Conservation (phyloP, 2,797 vertebrate genomes). For the Carcharodon carcharias region DNA sequence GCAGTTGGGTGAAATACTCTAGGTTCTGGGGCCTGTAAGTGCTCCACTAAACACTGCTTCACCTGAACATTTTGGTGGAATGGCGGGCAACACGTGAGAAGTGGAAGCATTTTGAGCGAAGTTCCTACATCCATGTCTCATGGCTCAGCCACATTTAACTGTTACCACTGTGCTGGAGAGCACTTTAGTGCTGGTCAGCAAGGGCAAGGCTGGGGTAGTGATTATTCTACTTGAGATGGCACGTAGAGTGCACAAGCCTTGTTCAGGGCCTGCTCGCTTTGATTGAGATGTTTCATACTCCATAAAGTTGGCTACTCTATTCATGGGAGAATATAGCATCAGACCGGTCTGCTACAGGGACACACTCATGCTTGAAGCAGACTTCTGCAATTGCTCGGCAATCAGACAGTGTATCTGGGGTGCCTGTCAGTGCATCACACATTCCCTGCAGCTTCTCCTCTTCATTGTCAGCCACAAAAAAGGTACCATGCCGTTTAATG, state of each 20-base stretch:
- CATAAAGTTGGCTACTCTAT: not conserved
- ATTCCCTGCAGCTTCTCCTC: not conserved
- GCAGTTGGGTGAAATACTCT: not conserved
- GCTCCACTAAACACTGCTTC: not conserved
- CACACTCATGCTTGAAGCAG: too few relatives aligned
- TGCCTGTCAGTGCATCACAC: too few relatives aligned
- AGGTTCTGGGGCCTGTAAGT: not conserved
- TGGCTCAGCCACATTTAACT: not conserved
- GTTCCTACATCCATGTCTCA: not conserved
- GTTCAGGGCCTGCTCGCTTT: not conserved
- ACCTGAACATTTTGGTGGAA: not conserved
- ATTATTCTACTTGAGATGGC: not conserved
- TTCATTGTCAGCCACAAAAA: not conserved
- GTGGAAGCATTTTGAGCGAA: not conserved
- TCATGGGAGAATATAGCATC: not conserved
- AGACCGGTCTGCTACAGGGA: not conserved
- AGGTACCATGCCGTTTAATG: not conserved
- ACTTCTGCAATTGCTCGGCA: not conserved
- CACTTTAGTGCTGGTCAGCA: not conserved
- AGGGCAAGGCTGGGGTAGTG: not conserved
- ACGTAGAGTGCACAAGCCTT: not conserved
- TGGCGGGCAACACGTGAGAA: too few relatives aligned
- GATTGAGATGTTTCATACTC: not conserved
- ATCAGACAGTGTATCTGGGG: not conserved
- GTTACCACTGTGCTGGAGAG: not conserved